phyloP scores from a whole-genome alignment of 2,888 invertebrate species.

The Teinopalpus imperialis region DNA sequence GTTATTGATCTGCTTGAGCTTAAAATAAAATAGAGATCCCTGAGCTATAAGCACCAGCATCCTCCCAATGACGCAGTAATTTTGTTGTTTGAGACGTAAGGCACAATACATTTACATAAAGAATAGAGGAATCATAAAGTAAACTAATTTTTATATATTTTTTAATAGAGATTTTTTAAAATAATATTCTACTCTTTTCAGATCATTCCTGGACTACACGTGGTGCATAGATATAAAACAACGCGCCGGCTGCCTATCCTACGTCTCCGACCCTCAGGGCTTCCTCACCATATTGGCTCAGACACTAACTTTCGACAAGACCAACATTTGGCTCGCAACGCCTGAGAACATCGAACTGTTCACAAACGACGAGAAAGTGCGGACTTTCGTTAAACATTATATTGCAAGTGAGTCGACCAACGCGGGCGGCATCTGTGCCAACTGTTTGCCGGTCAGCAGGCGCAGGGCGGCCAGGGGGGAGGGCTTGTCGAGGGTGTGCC shows the following conservation, averaged over 20 bases:
- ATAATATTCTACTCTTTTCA: slow-evolving; percentile 47
- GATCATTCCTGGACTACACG: slow-evolving; percentile 85
- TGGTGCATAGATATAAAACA: slow-evolving; percentile 93
- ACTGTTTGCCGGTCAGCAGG: slow-evolving; percentile 33
- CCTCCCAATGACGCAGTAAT: too few species aligned
- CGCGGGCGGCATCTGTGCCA: slow-evolving; percentile 30
- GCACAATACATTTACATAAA: too few species aligned
- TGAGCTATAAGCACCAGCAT: too few species aligned
- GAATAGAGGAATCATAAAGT: too few species aligned
- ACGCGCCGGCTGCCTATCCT: slow-evolving; percentile 93
- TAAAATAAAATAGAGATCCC: too few species aligned
- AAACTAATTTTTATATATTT: too few species aligned
- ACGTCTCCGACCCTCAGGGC: slow-evolving; percentile 91
- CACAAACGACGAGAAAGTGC: slow-evolving; percentile 86
- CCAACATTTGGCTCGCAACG: slow-evolving; percentile 85
- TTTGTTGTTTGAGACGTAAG: too few species aligned
- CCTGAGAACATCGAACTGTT: slow-evolving; percentile 87
- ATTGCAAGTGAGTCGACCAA: slow-evolving; percentile 44
- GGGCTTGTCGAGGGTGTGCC: slow-evolving; percentile 34
- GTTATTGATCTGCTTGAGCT: too few species aligned
- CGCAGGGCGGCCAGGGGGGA: slow-evolving; percentile 41
- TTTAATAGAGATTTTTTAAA: too few species aligned
- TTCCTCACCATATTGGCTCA: slow-evolving; percentile 90
- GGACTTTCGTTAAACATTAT: slow-evolving; percentile 87
- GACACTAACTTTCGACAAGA: slow-evolving; percentile 88